These are phyloP conservation scores for Penaeus chinensis DNA, from an alignment of 1,140 invertebrate genomes.

Conservation along the genomic window DNA sequence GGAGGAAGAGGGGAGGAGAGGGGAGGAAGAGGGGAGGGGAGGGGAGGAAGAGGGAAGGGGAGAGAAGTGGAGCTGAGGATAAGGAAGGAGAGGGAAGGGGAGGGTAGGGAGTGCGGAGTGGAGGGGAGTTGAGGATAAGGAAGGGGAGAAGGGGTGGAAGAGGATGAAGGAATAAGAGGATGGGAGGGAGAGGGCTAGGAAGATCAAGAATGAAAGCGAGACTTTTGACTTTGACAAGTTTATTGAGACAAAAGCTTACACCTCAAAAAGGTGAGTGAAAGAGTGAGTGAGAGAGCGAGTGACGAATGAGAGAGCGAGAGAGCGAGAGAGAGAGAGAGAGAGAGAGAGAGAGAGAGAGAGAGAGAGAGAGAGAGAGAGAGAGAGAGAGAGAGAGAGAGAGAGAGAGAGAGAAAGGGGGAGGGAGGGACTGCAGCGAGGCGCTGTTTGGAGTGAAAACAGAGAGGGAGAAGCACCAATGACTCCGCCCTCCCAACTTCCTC, in stretches of 20 bases:
- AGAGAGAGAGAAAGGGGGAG: background rate
- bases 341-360: too few species aligned
- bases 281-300: background rate
- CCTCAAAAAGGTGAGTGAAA: background rate
- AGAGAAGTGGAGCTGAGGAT: background rate
- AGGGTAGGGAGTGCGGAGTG: background rate
- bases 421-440: too few species aligned
- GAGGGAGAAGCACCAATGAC: too few species aligned
- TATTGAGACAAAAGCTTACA: background rate
- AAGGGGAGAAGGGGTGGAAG: too few species aligned
- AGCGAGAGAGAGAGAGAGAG: background rate
- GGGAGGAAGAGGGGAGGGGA: background rate
- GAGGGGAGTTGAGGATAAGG: too few species aligned
- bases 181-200: background rate
- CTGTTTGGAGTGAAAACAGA: too few species aligned
- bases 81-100: background rate
- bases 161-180: background rate
- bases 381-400: conserved; percentile 14
- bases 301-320: background rate
- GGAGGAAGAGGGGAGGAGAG: background rate
- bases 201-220: too few species aligned
- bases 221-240: too few species aligned
- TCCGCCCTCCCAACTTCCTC: too few species aligned
- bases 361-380: background rate
- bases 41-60: background rate